phyloP scores from a whole-genome alignment of 2,888 invertebrate species.

The Mesorhabditis belari region DNA sequence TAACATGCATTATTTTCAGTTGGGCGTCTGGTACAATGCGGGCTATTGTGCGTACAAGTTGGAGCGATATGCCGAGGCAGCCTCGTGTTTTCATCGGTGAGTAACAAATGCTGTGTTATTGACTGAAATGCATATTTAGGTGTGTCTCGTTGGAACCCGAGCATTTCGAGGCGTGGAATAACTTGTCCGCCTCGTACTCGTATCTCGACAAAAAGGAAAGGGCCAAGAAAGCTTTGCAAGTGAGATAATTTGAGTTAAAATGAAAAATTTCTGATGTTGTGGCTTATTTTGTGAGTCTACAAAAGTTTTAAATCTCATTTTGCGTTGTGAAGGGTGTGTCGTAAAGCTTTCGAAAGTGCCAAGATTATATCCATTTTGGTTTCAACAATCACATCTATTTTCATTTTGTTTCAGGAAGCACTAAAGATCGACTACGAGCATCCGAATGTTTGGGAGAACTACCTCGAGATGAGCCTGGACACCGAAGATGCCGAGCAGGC shows the following conservation, averaged over 20 bases:
- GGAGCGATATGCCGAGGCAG: constrained; percentile 27
- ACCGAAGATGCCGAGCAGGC: too few relatives aligned
- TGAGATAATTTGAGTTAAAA: constrained; percentile 3
- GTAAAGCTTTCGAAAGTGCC: not conserved
- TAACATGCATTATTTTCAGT: constrained; percentile 10
- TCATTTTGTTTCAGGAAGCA: constrained; percentile 66
- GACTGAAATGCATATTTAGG: constrained; percentile 4
- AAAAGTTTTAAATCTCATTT: not conserved
- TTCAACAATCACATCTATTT: not conserved
- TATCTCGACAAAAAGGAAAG: constrained; percentile 73
- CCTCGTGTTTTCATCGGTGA: constrained; percentile 23
- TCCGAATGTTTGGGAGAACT: constrained; percentile 94
- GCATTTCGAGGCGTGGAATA: constrained; percentile 95
- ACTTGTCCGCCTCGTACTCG: constrained; percentile 85
- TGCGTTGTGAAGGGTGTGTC: not conserved
- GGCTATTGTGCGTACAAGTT: constrained; percentile 51
- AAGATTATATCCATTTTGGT: not conserved
- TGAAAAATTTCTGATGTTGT: too few relatives aligned
- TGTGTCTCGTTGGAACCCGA: constrained; percentile 49
- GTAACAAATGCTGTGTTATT: not conserved
- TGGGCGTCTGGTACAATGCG: constrained; percentile 45
- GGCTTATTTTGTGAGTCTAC: not conserved
- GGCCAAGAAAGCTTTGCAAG: constrained; percentile 40
- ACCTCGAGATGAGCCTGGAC: too few relatives aligned
- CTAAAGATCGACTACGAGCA: constrained; percentile 79